phyloP scores from a whole-genome alignment of 2,113 vertebrate genomes.

The Neodon shergylaensis region DNA sequence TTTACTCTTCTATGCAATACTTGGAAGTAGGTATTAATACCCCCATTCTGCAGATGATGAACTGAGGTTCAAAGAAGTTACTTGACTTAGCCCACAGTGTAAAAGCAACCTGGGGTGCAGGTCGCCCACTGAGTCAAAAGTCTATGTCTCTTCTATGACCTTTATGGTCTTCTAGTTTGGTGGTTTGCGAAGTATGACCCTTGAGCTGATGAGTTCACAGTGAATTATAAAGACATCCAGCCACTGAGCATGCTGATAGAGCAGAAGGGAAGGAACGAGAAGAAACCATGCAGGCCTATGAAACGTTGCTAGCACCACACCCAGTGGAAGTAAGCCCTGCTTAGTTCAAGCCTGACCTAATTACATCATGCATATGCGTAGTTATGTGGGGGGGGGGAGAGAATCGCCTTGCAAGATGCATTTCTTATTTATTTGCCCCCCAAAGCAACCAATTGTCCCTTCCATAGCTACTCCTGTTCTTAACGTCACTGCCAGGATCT shows the following conservation, averaged over 20 bases:
- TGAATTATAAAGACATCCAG: not conserved
- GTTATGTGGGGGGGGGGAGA: not conserved
- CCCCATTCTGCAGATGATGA: not conserved
- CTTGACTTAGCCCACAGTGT: not conserved
- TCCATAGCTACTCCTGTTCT: not conserved
- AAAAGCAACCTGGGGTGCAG: not conserved
- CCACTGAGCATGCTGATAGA: not conserved
- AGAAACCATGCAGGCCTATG: not conserved
- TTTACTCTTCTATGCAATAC: not conserved
- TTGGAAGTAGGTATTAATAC: not conserved
- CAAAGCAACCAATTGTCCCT: slow-evolving; percentile 14
- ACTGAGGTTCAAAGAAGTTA: not conserved
- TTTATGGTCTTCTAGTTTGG: not conserved
- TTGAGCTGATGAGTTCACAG: not conserved
- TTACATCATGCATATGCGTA: not conserved
- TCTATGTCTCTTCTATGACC: not conserved
- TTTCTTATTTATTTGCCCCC: not conserved
- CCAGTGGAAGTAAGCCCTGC: not conserved
- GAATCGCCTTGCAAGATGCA: not conserved
- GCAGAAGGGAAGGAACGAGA: not conserved
- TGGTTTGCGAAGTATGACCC: slow-evolving; percentile 1
- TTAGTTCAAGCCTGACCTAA: not conserved
- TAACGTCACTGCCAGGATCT: not conserved
- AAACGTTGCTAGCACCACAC: not conserved
- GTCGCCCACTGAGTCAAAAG: not conserved